phyloP scores from a whole-genome alignment of 2,888 invertebrate genomes.

The Ornithoptera priamus region DNA sequence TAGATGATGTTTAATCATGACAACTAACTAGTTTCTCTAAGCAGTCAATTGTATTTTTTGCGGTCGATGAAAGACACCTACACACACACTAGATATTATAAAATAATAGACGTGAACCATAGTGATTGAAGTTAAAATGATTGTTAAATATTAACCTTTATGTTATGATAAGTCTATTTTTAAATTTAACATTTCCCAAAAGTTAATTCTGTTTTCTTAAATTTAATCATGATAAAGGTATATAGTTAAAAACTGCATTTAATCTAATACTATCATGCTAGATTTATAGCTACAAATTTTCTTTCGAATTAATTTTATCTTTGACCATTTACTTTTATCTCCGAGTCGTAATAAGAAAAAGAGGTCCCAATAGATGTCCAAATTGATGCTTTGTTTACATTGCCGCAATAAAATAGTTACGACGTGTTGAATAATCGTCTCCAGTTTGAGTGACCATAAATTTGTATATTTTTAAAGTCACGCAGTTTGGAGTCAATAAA shows the following conservation, averaged over 20 bases:
- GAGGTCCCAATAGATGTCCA: conserved; percentile 51
- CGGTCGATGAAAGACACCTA: no score
- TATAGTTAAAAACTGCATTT: background rate
- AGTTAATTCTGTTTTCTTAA: no score
- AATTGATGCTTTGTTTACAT: conserved; percentile 75
- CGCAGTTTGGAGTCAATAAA: conserved; percentile 77
- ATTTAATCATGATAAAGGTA: no score
- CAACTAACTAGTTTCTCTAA: background rate
- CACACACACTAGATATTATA: no score
- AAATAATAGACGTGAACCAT: no score
- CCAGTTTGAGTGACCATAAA: conserved; percentile 78
- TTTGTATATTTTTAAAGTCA: conserved; percentile 79
- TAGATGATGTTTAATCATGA: conserved; percentile 41
- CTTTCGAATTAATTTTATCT: conserved; percentile 19
- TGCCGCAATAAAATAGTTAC: conserved; percentile 76
- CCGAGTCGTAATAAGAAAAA: conserved; percentile 32
- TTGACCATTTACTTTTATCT: conserved; percentile 20
- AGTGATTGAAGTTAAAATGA: no score
- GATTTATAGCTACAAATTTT: conserved; percentile 8
- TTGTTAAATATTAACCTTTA: no score
- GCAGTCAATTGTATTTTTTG: no score
- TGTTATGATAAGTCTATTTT: no score
- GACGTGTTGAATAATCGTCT: conserved; percentile 79
- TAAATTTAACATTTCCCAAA: no score
- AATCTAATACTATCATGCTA: background rate